Evolutionary conservation across 2,113 vertebrate genomes (phyloP), one percentile per base, ranked within the genome.

Genomic region (Sander vitreus): DNA sequence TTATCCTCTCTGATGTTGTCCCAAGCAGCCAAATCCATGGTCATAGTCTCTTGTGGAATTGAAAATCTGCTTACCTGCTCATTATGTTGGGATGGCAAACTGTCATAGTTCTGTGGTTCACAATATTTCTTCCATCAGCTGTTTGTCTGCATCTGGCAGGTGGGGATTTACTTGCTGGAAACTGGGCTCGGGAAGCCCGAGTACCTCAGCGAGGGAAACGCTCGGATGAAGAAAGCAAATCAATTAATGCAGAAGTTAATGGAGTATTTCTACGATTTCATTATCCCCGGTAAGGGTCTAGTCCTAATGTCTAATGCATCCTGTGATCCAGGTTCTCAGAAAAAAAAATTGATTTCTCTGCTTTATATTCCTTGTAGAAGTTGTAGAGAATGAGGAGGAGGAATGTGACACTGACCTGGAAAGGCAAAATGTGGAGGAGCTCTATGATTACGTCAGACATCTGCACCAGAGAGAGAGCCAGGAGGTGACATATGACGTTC

Each of bases 361-460:
- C 36, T 82, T 54, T n/a, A 0, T 65, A 63, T 75, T 62, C 1
- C 0, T 11, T 78, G 19, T 55, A 96, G 95, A 96, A 69, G 90
- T 95, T 1, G 94, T 94, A 57, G 97, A 96, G 54, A 96, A 97
- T 36, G 96, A 97, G 25, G 97, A 97, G 33, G 96, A 97, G 75
- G 96, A 97, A 67, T 95, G 96, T 47, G 97, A 99, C 74, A 96
- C 60, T 0, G 98, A 99, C 60, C 91, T 98, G 70, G 98, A 99
- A 89, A 94, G 98, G 58, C 98, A 99, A 78, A 99, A 99, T 57
- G 96, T 99, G 6, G 97, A 99, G 92, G 98, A 99, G 77, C 96
- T 99, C n/a, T 99, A 99, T 78, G 97, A 97, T 57, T 96, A 96
- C 3, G 96, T 99, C 70, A 94, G 97, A 54, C 96, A 93, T 60